Evolutionary conservation across 2,113 vertebrate genomes (phyloP).

Genomic region (Uria lomvia): DNA sequence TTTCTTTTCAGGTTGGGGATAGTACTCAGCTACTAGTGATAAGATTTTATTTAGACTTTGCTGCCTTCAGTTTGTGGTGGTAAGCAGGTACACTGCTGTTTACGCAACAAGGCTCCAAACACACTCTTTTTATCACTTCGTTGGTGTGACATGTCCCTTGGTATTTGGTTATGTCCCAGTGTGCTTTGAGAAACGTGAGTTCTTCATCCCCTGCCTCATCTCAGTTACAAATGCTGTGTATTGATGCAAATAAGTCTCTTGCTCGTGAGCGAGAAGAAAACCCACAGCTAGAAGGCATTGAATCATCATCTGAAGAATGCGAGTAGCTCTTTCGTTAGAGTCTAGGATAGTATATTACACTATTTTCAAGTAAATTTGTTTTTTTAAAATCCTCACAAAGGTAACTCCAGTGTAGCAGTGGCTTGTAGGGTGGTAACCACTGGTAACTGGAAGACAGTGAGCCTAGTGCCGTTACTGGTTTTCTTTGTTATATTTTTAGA

Average conservation of each 20-base stretch:
- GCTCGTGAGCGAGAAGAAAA: background rate
- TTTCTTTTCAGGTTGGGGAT: constrained; percentile 1
- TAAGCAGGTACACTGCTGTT: background rate
- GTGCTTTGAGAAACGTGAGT: background rate
- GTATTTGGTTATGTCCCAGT: background rate
- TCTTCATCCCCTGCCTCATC: background rate
- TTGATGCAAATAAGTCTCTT: background rate
- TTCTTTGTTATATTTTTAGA: constrained; percentile 67
- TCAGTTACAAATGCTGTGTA: rapidly evolving
- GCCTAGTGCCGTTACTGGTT: constrained; percentile 43
- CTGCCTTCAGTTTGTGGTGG: background rate
- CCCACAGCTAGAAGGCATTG: background rate
- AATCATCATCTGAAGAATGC: background rate
- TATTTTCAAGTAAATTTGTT: constrained; percentile 25
- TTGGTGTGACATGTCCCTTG: background rate
- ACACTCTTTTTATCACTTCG: background rate
- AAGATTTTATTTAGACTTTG: background rate
- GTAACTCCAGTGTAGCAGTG: background rate
- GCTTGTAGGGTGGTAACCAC: constrained; percentile 2
- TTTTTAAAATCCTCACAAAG: background rate
- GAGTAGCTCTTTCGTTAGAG: background rate
- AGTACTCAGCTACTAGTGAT: background rate
- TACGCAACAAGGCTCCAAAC: background rate
- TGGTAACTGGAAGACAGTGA: constrained; percentile 47
- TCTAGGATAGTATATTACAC: background rate